Conservation (phyloP, 1,140 invertebrate species). For the Caerostris darwini region DNA sequence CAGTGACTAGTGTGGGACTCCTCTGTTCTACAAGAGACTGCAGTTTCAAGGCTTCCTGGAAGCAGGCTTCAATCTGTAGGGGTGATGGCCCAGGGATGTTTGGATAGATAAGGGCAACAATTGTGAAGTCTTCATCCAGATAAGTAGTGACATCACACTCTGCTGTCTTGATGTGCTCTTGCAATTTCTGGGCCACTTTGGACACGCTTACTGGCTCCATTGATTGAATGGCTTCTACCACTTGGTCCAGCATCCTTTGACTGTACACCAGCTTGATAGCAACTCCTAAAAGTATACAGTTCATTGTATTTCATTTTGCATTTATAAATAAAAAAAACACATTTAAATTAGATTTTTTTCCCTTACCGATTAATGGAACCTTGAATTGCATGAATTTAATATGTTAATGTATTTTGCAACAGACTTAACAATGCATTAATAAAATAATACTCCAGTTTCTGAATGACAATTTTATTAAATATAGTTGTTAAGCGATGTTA, state of each 20-base stretch:
- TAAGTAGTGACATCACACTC: slow-evolving; percentile 91
- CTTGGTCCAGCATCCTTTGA: slow-evolving; percentile 83
- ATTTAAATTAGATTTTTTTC: too few species aligned
- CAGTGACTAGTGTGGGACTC: slow-evolving; percentile 71
- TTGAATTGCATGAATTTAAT: too few species aligned
- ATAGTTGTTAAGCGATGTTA: too few species aligned
- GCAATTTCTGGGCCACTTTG: slow-evolving; percentile 87
- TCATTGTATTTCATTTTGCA: too few species aligned
- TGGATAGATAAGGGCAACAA: slow-evolving; percentile 89
- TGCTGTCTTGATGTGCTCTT: slow-evolving; percentile 88
- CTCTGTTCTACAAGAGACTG: slow-evolving; percentile 86
- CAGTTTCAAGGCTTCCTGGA: slow-evolving; percentile 93
- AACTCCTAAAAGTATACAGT: slow-evolving; percentile 82
- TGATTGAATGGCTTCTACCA: slow-evolving; percentile 83
- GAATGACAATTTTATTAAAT: too few species aligned
- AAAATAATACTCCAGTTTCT: too few species aligned
- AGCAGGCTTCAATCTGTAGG: slow-evolving; percentile 89
- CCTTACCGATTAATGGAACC: too few species aligned
- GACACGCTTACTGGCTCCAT: slow-evolving; percentile 86
- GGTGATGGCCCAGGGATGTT: slow-evolving; percentile 84
- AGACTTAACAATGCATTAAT: too few species aligned
- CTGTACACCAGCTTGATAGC: slow-evolving; percentile 89
- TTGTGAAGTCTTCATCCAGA: slow-evolving; percentile 90
- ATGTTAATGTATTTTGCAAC: too few species aligned
- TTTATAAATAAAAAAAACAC: too few species aligned